phyloP scores from a whole-genome alignment of 2,113 vertebrate genomes.

The Aptenodytes forsteri region DNA sequence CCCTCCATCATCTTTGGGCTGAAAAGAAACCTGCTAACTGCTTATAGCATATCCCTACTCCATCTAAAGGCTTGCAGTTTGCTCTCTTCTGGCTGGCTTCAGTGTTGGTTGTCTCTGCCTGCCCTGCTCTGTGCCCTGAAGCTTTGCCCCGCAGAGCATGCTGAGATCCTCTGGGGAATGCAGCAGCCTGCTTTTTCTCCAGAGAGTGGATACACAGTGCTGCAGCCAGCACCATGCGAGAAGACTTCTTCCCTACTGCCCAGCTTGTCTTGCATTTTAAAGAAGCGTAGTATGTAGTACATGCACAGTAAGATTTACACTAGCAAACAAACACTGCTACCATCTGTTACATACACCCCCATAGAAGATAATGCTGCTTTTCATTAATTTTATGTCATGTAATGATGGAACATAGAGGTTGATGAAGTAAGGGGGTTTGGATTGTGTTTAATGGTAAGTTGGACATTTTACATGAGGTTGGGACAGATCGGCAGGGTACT shows the following conservation, averaged over 20 bases:
- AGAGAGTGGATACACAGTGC: neutral
- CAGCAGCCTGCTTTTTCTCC: neutral
- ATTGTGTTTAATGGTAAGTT: neutral
- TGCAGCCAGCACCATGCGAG: neutral
- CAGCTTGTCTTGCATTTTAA: neutral
- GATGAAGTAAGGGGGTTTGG: neutral
- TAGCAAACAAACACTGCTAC: neutral
- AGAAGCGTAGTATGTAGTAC: neutral
- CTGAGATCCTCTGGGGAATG: neutral
- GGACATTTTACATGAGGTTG: neutral
- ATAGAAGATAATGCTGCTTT: neutral
- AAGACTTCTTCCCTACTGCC: neutral
- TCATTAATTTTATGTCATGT: neutral
- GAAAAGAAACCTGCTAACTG: neutral
- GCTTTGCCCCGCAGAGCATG: neutral
- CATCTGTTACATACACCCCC: neutral
- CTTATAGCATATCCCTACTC: neutral
- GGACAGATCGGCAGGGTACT: neutral
- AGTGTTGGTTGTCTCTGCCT: neutral
- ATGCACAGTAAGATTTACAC: neutral
- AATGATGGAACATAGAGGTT: neutral
- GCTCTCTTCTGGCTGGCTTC: neutral
- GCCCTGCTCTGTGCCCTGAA: neutral
- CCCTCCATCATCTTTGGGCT: neutral
- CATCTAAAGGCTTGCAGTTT: neutral